A percentile compares a stretch with the other conserved stretches of the same genome.
These are phyloP conservation scores for Pristionchus entomophagus DNA, from an alignment of 2,888 invertebrate genomes.

Conservation along the genomic window DNA sequence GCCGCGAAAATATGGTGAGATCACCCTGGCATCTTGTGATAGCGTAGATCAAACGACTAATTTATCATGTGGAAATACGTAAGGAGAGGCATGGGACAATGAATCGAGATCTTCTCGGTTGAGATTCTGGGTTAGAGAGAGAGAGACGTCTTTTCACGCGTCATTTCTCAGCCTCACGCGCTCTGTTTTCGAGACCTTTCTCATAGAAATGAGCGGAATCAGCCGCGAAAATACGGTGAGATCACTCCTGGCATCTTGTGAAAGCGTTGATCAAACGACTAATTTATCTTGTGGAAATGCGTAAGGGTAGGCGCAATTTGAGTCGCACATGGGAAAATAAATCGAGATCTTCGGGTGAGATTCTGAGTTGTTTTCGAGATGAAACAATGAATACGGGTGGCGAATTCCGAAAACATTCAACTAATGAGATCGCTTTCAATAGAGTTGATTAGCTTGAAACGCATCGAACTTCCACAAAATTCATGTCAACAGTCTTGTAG, in stretches of 20 bases:
- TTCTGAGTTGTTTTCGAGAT: background rate
- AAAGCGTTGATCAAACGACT: background rate
- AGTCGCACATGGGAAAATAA: background rate
- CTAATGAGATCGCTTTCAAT: background rate
- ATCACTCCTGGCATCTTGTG: background rate
- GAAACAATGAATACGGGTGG: background rate
- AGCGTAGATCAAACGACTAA: no score
- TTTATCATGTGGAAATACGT: no score
- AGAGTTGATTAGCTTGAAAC: background rate
- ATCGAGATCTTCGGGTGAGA: background rate
- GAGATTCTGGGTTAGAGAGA: no score
- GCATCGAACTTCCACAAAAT: slow-evolving; percentile 2
- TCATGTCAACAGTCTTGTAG: background rate
- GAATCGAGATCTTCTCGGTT: no score
- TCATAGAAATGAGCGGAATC: no score
- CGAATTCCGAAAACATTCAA: background rate
- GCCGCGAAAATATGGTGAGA: no score
- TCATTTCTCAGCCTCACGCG: no score
- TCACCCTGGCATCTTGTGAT: no score
- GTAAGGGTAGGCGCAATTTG: background rate
- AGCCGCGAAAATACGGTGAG: no score
- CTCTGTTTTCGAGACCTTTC: no score
- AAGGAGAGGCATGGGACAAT: no score
- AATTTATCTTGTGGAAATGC: background rate
- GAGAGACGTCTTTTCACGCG: no score